Percentiles rank a stretch among this genome's conserved stretches.
phyloP scores from a whole-genome alignment of 2,888 invertebrate species.

The Laothoe populi region DNA sequence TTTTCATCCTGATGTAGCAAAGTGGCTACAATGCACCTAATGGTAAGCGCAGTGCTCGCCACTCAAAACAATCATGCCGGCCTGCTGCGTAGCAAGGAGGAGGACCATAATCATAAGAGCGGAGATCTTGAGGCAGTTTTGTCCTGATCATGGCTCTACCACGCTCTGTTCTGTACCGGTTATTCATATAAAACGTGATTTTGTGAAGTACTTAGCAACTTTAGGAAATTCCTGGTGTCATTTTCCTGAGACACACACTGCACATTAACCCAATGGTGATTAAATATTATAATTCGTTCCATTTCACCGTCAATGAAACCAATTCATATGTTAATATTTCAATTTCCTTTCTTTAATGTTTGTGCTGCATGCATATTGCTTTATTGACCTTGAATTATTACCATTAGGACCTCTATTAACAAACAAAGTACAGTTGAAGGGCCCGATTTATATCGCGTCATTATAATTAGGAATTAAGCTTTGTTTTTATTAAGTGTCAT shows the following conservation, averaged over 20 bases:
- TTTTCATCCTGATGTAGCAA: too few relatives aligned
- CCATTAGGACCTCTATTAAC: constrained; percentile 54
- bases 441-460: constrained; percentile 10
- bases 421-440: constrained; percentile 49
- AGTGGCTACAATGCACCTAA: too few relatives aligned
- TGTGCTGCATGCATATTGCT: constrained; percentile 50
- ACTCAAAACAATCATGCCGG: too few relatives aligned
- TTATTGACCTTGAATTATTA: constrained; percentile 46
- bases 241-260: constrained; percentile 7
- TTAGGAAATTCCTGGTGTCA: not conserved
- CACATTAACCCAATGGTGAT: constrained; percentile 31
- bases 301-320: constrained; percentile 42
- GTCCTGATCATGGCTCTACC: too few relatives aligned
- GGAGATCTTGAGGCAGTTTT: too few relatives aligned
- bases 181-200: too few relatives aligned
- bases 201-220: too few relatives aligned
- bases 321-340: constrained; percentile 64
- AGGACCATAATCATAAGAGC: too few relatives aligned
- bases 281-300: constrained; percentile 19
- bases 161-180: too few relatives aligned
- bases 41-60: too few relatives aligned
- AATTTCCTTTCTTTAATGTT: constrained; percentile 62
- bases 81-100: too few relatives aligned
- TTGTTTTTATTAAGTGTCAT: constrained; percentile 27
- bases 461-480: constrained; percentile 28